Base-by-base conservation (phyloP, 1,140 invertebrate species). In the Babylonia areolata region DNA sequence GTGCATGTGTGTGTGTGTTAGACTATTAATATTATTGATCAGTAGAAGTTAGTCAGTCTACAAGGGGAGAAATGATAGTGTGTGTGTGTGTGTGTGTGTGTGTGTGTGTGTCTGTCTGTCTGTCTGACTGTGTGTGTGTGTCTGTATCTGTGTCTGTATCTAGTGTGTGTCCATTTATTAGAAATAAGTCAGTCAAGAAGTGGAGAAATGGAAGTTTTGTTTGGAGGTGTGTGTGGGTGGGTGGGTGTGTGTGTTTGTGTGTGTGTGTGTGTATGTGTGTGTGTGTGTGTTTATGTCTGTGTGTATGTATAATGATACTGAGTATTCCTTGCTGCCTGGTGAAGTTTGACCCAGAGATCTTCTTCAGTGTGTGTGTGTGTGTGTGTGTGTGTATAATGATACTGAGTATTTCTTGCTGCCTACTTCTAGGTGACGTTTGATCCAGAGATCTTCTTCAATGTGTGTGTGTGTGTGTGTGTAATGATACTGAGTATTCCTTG, bases 281-380 rank as follows among this genome's bases (percentile, higher is more conserved):
- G 58, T 20, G 58, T 64, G 58, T 20, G 28, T 3, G n/a, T n/a
- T n/a, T 51, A 20, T 51, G 46, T 20, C 9, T 51, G 46, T 20
- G 46, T 51, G 46, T 20, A 20, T 51, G 46, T 51, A 20, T 51
- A n/a, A n/a, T n/a, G n/a, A n/a, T n/a, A n/a, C n/a, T n/a, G n/a
- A n/a, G n/a, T n/a, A n/a, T 51, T 2, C 46, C 46, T 51, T 9
- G 9, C 46, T 51, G 9, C 17, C 17, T 3, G 96, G 98, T 98
- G 23, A 99, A 98, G 20, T 99, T 99, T 95, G 98, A 99, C 95
- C 98, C 98, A 51, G 98, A 99, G 95, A 97, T 99, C 93, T 99
- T 99, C 95, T 99, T 99, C 94, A 99, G 99, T 94, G 98, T 99
- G n/a, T n/a, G n/a, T n/a, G n/a, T n/a, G n/a, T n/a, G n/a, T n/a